Conservation (phyloP, 1,140 invertebrate genomes). For the Aphaenogaster floridana region DNA sequence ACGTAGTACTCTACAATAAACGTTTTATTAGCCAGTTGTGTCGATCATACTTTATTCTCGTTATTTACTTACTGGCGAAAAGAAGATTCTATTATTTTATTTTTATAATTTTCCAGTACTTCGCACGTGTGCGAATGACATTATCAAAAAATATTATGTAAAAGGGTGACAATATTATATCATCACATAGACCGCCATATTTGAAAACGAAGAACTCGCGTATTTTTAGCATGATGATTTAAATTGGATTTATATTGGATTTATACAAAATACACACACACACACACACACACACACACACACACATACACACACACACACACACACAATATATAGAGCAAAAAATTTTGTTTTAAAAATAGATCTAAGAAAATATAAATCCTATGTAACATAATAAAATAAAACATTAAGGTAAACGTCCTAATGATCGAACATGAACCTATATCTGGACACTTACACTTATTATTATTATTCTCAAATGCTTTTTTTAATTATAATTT, state of each 20-base stretch:
- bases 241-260: conserved; percentile 9
- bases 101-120: not conserved
- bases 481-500: not conserved
- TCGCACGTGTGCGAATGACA: not conserved
- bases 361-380: not conserved
- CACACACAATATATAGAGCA: not conserved
- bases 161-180: not conserved
- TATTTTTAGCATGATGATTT: conserved; percentile 14
- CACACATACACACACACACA: not conserved
- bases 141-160: not conserved
- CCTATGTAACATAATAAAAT: not conserved
- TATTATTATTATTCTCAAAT: too few relatives aligned
- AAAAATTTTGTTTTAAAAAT: not conserved
- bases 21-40: too few relatives aligned
- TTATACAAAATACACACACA: not conserved
- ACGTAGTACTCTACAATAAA: too few relatives aligned
- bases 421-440: too few relatives aligned
- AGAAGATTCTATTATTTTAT: too few relatives aligned
- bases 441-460: too few relatives aligned
- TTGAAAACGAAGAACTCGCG: not conserved
- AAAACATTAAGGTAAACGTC: too few relatives aligned
- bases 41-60: too few relatives aligned
- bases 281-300: not conserved
- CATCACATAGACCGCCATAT: not conserved
- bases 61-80: too few relatives aligned